These are phyloP conservation scores for Phasianus colchicus DNA, from an alignment of 2,113 vertebrate species.

Conservation along the genomic window DNA sequence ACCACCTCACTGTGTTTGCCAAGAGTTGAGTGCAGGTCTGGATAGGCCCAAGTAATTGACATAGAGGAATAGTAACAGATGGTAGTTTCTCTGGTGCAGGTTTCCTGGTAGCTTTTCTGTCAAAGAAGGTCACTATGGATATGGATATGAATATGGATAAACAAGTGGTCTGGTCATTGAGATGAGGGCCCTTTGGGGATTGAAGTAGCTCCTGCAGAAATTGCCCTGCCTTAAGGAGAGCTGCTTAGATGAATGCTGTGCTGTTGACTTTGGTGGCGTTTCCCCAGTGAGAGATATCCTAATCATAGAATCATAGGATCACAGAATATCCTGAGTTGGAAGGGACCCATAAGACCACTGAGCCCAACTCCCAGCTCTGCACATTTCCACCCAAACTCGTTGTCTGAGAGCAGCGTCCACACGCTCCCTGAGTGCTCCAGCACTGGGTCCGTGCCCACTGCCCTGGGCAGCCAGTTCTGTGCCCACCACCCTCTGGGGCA, in stretches of 20 bases:
- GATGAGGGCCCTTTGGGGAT: background rate
- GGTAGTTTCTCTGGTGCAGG: background rate
- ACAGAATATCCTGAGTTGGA: no score
- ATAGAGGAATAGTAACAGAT: background rate
- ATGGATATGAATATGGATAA: background rate
- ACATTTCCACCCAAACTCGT: no score
- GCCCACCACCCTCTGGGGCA: no score
- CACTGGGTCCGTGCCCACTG: no score
- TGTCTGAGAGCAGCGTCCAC: no score
- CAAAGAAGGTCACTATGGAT: background rate
- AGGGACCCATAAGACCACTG: no score
- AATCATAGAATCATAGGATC: background rate
- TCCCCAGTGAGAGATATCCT: background rate
- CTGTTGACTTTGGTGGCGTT: background rate
- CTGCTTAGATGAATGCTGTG: background rate
- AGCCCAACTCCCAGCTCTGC: no score
- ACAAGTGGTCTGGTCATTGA: background rate
- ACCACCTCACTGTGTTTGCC: background rate
- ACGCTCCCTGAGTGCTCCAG: no score
- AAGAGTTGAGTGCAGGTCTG: background rate
- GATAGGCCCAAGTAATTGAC: background rate
- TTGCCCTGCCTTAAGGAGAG: accelerated
- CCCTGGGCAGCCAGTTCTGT: no score
- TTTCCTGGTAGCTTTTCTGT: background rate
- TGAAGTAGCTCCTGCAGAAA: background rate